Percentiles rank a stretch among this genome's conserved stretches.
phyloP scores from a whole-genome alignment of 2,888 invertebrate species.

The Cremastinae sp. region DNA sequence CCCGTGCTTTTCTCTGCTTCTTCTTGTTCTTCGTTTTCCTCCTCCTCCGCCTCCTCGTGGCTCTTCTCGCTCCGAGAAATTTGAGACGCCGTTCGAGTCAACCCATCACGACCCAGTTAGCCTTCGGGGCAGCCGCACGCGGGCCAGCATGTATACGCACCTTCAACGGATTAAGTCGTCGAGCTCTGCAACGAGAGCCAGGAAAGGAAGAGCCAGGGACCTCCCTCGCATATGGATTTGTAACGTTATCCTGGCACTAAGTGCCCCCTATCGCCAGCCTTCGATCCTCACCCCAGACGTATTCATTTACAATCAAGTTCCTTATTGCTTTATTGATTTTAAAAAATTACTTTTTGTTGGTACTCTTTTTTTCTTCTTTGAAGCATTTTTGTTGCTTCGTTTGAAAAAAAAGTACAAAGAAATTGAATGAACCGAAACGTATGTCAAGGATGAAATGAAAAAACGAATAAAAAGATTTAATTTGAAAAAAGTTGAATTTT shows the following conservation, averaged over 20 bases:
- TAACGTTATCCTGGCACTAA: conserved; percentile 60
- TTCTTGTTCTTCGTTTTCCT: conserved; percentile 24
- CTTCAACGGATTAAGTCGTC: conserved; percentile 64
- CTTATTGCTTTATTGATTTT: not conserved
- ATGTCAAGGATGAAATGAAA: too few species aligned
- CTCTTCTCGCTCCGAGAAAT: conserved; percentile 53
- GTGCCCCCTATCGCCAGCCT: conserved; percentile 53
- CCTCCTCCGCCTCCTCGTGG: conserved; percentile 33
- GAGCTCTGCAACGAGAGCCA: conserved; percentile 54
- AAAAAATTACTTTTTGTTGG: too few species aligned
- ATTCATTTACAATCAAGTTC: conserved; percentile 41
- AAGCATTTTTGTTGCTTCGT: too few species aligned
- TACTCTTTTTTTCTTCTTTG: not conserved
- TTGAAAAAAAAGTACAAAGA: too few species aligned
- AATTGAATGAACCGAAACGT: too few species aligned
- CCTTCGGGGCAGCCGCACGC: conserved; percentile 47
- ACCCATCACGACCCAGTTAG: conserved; percentile 48
- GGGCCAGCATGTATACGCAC: conserved; percentile 62
- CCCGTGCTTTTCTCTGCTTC: conserved; percentile 17
- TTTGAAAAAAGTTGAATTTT: too few species aligned
- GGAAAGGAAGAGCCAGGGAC: conserved; percentile 6
- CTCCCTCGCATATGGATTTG: conserved; percentile 59
- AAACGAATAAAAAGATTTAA: too few species aligned
- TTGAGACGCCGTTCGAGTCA: conserved; percentile 52
- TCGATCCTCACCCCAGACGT: conserved; percentile 48